Evolutionary conservation across 2,888 invertebrate species (phyloP), one percentile per base, ranked within the genome.

Genomic region (Scaptomyza reducta): DNA sequence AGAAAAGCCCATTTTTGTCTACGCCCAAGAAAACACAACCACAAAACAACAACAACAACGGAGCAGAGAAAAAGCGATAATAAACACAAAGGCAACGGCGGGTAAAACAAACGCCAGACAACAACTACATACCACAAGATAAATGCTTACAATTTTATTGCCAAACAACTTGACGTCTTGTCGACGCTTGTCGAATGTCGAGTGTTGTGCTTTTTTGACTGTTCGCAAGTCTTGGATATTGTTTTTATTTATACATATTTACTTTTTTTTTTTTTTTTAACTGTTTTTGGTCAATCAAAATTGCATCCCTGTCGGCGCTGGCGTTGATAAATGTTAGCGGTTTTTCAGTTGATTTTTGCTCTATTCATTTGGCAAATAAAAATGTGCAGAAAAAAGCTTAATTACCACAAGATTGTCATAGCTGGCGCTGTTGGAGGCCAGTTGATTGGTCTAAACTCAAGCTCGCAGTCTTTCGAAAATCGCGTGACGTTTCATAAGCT

Each of bases 111-210:
- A 35, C 13, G 38, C 38, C 41, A 56, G 22, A 50, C 18, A 33
- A 55, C 27, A 45, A 56, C 38, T 68, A 71, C 57, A 69, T 10
- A 69, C 59, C 78, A 69, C 71, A 82, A 82, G 88, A 89, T 80
- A 82, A 89, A 88, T 89, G 80, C 77, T 82, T 79, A 89, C 85
- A 88, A 78, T 87, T 89, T 88, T 80, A 88, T 79, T 85, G 82
- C 75, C 73, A 88, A 88, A 79, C 82, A 87, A 72, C 70, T 79
- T 80, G 86, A 81, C 77, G 71, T 74, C 70, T 71, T 72, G 69
- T 75, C 77, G 76, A 54, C 62, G 47, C 55, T 75, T 74, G 73
- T 74, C 60, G 68, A 54, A 50, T 55, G 58, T 44, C 51, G 70
- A 54, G 44, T 40, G 51, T 13, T 22, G 11, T 50, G 35, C 38